phyloP scores from a whole-genome alignment of 2,888 invertebrate species.

The Sepiola atlantica region DNA sequence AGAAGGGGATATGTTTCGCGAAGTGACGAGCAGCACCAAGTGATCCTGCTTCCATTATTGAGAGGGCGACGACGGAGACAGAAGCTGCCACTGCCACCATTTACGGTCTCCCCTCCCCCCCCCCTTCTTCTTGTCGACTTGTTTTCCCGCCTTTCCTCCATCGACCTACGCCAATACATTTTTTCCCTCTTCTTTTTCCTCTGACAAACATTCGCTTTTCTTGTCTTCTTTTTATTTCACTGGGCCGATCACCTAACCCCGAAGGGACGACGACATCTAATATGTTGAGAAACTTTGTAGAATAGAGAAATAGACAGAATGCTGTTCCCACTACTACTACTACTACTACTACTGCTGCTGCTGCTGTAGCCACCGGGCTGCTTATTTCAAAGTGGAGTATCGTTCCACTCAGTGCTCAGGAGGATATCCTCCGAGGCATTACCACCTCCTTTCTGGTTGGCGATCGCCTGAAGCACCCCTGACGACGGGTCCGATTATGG shows the following conservation, averaged over 20 bases:
- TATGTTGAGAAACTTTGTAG: not conserved
- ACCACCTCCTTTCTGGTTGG: too few species aligned
- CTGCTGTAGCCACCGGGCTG: too few species aligned
- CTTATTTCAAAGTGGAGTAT: too few species aligned
- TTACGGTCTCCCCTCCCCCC: not conserved
- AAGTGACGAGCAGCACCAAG: conserved; percentile 9
- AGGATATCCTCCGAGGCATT: too few species aligned
- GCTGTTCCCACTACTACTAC: not conserved
- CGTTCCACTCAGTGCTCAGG: too few species aligned
- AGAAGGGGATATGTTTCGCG: not conserved
- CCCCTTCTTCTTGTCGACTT: not conserved
- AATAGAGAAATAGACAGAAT: not conserved
- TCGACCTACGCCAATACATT: not conserved
- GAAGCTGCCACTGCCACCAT: not conserved
- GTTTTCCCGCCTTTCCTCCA: not conserved
- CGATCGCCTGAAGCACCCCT: too few species aligned
- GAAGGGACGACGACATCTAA: not conserved
- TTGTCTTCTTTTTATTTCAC: not conserved
- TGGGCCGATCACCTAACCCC: not conserved
- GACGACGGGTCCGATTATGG: too few species aligned
- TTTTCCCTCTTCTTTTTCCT: not conserved
- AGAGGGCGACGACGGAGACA: not conserved
- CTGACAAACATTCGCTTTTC: not conserved
- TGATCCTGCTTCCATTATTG: conserved; percentile 16
- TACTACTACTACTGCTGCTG: too few species aligned